Evolutionary conservation across 2,113 vertebrate genomes (phyloP).

Genomic region (Cyprinodon tularosa): DNA sequence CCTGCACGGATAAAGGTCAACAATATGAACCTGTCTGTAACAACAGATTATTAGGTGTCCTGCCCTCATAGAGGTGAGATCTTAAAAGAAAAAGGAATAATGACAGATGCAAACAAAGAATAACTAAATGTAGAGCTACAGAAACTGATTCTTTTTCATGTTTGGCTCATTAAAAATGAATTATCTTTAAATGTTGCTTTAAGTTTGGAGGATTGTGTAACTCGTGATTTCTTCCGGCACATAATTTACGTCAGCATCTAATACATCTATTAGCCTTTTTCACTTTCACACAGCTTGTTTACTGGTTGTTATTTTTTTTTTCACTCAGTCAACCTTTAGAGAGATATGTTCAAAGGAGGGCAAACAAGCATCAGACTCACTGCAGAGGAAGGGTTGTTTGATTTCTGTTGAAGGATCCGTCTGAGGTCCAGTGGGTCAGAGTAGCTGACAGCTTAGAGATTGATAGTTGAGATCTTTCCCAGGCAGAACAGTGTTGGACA

Average conservation of each 20-base stretch:
- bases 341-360: slow-evolving; percentile 61
- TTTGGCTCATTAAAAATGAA: not conserved
- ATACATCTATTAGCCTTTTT: slow-evolving; percentile 28
- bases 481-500: slow-evolving; percentile 59
- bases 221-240: not conserved
- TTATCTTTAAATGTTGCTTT: not conserved
- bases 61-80: slow-evolving; percentile 15
- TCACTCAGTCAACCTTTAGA: slow-evolving; percentile 55
- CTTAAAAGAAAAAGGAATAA: slow-evolving; percentile 18
- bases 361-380: slow-evolving; percentile 56
- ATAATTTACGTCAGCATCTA: slow-evolving; percentile 16
- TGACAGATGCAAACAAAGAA: slow-evolving; percentile 5
- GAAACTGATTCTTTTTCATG: not conserved
- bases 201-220: not conserved
- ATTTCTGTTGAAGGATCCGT: slow-evolving; percentile 58
- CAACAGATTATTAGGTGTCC: slow-evolving; percentile 60
- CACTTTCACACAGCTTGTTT: slow-evolving; percentile 25
- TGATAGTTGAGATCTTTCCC: slow-evolving; percentile 71
- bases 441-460: slow-evolving; percentile 70
- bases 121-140: not conserved
- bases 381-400: slow-evolving; percentile 54
- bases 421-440: slow-evolving; percentile 59
- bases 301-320: slow-evolving; percentile 41
- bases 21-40: slow-evolving; percentile 64
- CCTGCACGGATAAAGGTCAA: slow-evolving; percentile 74